These are phyloP conservation scores for Uria aalge DNA, from an alignment of 2,113 vertebrate genomes.

Conservation along the genomic window DNA sequence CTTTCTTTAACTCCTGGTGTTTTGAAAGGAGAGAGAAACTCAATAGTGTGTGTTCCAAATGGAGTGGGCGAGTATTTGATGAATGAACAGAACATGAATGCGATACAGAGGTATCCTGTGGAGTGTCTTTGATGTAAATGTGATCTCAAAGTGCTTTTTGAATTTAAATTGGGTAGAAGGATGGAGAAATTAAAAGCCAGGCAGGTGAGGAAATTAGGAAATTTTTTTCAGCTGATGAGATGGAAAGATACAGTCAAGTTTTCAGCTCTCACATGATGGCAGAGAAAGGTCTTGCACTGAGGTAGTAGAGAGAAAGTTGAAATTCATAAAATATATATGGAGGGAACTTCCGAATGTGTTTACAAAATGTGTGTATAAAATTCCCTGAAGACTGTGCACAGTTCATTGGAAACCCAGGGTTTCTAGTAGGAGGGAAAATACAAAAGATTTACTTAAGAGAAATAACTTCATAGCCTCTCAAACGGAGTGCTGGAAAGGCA, in stretches of 20 bases:
- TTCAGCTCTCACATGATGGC: background rate
- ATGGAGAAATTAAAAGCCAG: background rate
- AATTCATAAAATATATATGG: background rate
- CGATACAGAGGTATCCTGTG: background rate
- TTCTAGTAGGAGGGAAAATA: background rate
- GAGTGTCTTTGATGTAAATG: slow-evolving; percentile 1
- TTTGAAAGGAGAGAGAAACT: slow-evolving; percentile 22
- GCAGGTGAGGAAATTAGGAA: background rate
- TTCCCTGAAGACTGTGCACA: background rate
- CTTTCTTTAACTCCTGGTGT: background rate
- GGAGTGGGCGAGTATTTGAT: background rate
- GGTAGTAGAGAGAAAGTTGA: background rate
- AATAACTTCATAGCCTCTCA: background rate
- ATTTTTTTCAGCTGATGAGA: background rate
- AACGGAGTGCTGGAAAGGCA: background rate
- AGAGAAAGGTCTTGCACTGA: background rate
- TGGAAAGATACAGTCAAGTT: background rate
- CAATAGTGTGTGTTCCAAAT: background rate
- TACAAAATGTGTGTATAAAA: background rate
- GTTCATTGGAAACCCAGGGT: background rate
- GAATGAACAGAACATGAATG: slow-evolving; percentile 1
- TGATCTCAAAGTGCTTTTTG: background rate
- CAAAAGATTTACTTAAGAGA: background rate
- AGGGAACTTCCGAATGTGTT: background rate
- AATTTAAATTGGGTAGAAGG: background rate